Percentiles rank a stretch among this genome's conserved stretches.
phyloP scores from a whole-genome alignment of 2,888 invertebrate genomes.

The Periphyllus acericola region DNA sequence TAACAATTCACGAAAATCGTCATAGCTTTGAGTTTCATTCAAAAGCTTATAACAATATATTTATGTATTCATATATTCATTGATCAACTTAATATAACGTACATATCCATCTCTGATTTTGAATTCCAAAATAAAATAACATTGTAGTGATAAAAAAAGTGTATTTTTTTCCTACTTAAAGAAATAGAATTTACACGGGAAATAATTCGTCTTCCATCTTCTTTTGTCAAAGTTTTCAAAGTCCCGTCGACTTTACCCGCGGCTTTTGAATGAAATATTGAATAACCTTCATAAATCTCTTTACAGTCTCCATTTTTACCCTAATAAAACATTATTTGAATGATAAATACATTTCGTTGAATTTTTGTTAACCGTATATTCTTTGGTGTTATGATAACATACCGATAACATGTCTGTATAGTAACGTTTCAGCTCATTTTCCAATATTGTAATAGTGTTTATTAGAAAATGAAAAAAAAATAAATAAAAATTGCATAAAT shows the following conservation, averaged over 20 bases:
- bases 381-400: not conserved
- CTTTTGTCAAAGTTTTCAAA: constrained; percentile 20
- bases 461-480: too few species aligned
- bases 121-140: not conserved
- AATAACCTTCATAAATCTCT: constrained; percentile 17
- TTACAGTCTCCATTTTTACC: not conserved
- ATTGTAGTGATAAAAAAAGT: not conserved
- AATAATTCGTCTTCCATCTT: constrained; percentile 32
- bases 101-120: not conserved
- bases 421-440: not conserved
- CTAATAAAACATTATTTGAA: not conserved
- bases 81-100: not conserved
- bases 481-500: too few species aligned
- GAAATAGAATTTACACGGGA: constrained; percentile 23
- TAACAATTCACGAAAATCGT: not conserved
- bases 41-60: not conserved
- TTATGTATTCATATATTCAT: not conserved
- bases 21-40: not conserved
- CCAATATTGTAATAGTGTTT: too few species aligned
- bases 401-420: not conserved
- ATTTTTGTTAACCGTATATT: not conserved
- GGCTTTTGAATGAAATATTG: constrained; percentile 21
- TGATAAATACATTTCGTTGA: not conserved
- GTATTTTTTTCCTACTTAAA: not conserved
- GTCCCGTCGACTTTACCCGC: not conserved